Evolutionary conservation across 2,113 vertebrate genomes (phyloP).

Genomic region (Paramormyrops kingsleyae): DNA sequence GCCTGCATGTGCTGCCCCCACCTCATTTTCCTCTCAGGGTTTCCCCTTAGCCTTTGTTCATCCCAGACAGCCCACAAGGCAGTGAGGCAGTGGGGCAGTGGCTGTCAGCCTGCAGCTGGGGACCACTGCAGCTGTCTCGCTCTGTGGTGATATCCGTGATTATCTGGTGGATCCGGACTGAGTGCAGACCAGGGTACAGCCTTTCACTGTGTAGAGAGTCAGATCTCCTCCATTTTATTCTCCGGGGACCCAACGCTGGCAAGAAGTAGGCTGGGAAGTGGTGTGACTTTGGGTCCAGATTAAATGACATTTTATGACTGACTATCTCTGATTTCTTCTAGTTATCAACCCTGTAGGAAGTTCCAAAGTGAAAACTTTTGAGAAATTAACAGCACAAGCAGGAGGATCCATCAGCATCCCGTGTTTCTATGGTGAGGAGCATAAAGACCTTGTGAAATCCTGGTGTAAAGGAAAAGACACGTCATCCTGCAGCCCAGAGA

Average conservation of each 20-base stretch:
- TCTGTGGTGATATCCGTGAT: not conserved
- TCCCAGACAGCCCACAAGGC: not conserved
- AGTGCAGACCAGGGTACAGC: not conserved
- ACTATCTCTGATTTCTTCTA: not conserved
- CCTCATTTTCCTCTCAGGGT: not conserved
- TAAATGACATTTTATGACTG: not conserved
- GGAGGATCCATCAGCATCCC: not conserved
- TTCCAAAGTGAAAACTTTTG: not conserved
- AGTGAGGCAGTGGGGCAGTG: not conserved
- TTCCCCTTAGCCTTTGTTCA: not conserved
- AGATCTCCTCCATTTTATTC: not conserved
- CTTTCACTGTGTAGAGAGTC: not conserved
- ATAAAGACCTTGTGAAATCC: constrained; percentile 18
- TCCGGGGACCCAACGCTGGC: not conserved
- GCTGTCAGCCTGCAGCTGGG: not conserved
- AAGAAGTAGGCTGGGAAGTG: not conserved
- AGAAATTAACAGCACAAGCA: not conserved
- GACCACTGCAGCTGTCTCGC: not conserved
- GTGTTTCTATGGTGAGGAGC: constrained; percentile 6
- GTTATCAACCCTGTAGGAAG: not conserved
- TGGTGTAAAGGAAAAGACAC: constrained; percentile 13
- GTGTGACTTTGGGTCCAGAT: not conserved
- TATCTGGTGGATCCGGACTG: not conserved
- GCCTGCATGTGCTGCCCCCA: not conserved
- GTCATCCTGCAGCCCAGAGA: not conserved